These are phyloP conservation scores for Epinotia demarniana DNA, from an alignment of 2,888 invertebrate genomes.

Conservation along the genomic window DNA sequence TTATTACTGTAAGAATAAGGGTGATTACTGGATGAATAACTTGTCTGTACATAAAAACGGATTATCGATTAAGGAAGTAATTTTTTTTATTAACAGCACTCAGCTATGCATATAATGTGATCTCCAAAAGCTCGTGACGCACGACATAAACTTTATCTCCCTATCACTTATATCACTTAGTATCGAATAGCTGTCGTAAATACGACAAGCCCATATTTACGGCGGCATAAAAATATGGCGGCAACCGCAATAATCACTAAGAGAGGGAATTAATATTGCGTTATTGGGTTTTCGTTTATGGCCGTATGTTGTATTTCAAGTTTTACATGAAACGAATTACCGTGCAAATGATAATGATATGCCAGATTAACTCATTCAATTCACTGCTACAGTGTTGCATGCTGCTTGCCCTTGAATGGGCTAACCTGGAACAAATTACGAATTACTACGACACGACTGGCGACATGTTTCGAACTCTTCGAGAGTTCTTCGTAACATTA, in stretches of 20 bases:
- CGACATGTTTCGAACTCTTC: no score
- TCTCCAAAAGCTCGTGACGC: slow-evolving; percentile 55
- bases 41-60: no score
- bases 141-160: slow-evolving; percentile 68
- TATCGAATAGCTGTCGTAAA: slow-evolving; percentile 72
- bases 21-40: no score
- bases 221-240: slow-evolving; percentile 46
- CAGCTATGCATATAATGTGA: neutral
- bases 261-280: slow-evolving; percentile 16
- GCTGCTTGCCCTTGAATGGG: no score
- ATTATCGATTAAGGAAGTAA: neutral
- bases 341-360: neutral
- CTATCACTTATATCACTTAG: slow-evolving; percentile 67
- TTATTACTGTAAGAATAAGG: no score
- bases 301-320: slow-evolving; percentile 13
- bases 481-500: no score
- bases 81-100: neutral
- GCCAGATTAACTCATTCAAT: neutral
- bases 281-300: slow-evolving; percentile 32
- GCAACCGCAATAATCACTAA: slow-evolving; percentile 31
- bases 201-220: slow-evolving; percentile 81
- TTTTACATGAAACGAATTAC: slow-evolving; percentile 11
- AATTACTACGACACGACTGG: no score
- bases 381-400: no score
- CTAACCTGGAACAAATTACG: no score